Base-by-base conservation (phyloP, 2,113 vertebrate genomes). In the Echinops telfairi region DNA sequence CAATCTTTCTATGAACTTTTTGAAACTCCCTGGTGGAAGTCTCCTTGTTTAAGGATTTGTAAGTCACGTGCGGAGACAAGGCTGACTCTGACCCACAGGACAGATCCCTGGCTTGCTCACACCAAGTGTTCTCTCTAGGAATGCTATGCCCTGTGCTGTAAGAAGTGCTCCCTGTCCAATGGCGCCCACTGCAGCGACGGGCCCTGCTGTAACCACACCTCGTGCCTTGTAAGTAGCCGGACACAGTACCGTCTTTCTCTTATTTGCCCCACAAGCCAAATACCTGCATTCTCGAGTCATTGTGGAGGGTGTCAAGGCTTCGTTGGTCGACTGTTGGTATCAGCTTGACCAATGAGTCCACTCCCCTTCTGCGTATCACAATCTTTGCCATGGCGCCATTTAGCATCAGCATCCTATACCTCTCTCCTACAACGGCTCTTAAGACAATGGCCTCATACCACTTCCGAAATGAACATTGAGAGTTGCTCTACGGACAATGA, bases 111-210 rank as follows among this genome's bases (percentile, higher is more conserved):
- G 27, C 23, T 92, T 0, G 1, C n/a, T 92, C 64, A 95, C 0
- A 0, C 83, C 20, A 15, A 90, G 4, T 97, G 10, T 97, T 97
- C 96, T 96, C 75, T 97, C 87, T 93, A 99, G 99, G 99, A 99
- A 84, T 99, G 99, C 97, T 99, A 99, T 47, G 98, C 98, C 83
- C 97, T 99, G 64, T 99, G 99, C 96, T 99, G 99, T 97, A 99
- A 99, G 98, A 99, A 99, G 92, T 99, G 99, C 78, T 99, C 99
- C 57, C 98, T 99, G 20, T 99, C 99, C 92, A 99, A 99, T 0
- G 99, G 99, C 79, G 99, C 99, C 14, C 99, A 99, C 38, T 99
- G 99, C 97, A 99, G 99, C 0, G 99, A 99, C 1, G 99, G 99
- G 33, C 99, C 99, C 11, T 99, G 99, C 98, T 99, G 99, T 96